Conservation (phyloP, 2,113 vertebrate genomes). For the Lampris incognitus region DNA sequence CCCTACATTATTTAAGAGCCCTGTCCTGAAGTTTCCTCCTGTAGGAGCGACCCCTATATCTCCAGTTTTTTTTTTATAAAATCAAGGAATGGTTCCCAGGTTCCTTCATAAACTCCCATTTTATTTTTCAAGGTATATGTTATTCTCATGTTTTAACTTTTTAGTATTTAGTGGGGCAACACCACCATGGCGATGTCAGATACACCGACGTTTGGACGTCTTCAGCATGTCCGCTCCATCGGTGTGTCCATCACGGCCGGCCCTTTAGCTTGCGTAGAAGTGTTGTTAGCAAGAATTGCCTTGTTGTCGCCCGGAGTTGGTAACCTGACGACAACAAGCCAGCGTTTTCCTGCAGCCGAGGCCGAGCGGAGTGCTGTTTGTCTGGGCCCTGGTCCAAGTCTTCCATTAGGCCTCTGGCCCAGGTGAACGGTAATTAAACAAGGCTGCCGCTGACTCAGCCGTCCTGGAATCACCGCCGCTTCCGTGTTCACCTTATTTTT, state of each 20-base stretch:
- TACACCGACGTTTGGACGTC: too few relatives aligned
- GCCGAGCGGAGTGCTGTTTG: constrained; percentile 75
- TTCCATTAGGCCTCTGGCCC: constrained; percentile 83
- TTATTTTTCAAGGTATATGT: too few relatives aligned
- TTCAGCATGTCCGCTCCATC: too few relatives aligned
- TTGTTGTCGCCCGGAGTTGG: constrained; percentile 38
- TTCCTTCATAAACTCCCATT: too few relatives aligned
- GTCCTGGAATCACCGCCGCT: constrained; percentile 54
- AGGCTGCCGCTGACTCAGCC: constrained; percentile 72
- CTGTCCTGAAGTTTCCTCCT: too few relatives aligned
- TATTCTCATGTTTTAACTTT: too few relatives aligned
- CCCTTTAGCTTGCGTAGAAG: neutral
- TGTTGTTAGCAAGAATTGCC: constrained; percentile 46
- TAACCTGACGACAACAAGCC: constrained; percentile 44
- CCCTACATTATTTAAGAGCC: too few relatives aligned
- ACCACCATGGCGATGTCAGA: too few relatives aligned
- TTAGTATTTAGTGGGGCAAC: too few relatives aligned
- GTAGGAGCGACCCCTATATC: too few relatives aligned
- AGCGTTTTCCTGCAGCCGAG: constrained; percentile 57
- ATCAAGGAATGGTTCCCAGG: too few relatives aligned
- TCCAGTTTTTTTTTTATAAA: too few relatives aligned
- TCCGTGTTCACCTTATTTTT: constrained; percentile 68
- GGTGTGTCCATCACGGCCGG: neutral
- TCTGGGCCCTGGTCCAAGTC: constrained; percentile 80
- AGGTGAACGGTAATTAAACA: constrained; percentile 81